Conservation (phyloP, 1,140 invertebrate species). For the Aphelenchoides avenae region DNA sequence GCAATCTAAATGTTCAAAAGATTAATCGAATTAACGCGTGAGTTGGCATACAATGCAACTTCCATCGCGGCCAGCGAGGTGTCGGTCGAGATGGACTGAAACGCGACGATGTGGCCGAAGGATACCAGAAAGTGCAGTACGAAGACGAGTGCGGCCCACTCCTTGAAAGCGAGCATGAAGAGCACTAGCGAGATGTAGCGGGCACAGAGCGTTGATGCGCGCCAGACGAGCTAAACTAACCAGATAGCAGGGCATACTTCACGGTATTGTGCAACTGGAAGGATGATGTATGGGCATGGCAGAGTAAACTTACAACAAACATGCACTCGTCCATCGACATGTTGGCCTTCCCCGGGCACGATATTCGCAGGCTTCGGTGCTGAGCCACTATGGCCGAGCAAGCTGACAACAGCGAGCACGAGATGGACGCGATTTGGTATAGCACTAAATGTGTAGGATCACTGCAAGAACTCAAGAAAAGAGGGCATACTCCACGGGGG, state of each 20-base stretch:
- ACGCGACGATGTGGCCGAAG: slow-evolving; percentile 2
- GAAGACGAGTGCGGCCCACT: background rate
- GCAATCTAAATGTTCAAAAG: too few relatives aligned
- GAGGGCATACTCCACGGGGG: slow-evolving; percentile 8
- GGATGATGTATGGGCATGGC: background rate
- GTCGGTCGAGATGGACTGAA: slow-evolving; percentile 18
- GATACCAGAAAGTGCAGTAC: slow-evolving; percentile 20
- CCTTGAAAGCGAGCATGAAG: slow-evolving; percentile 9
- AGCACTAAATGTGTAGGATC: slow-evolving; percentile 18
- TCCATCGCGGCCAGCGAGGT: slow-evolving; percentile 19
- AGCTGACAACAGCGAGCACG: slow-evolving; percentile 14
- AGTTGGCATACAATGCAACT: too few relatives aligned
- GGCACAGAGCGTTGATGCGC: slow-evolving; percentile 17
- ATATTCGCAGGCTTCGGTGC: slow-evolving; percentile 19
- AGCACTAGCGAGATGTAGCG: slow-evolving; percentile 14
- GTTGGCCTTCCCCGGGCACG: slow-evolving; percentile 19
- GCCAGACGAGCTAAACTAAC: slow-evolving; percentile 21
- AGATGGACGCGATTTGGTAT: slow-evolving; percentile 11
- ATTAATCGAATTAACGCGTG: too few relatives aligned
- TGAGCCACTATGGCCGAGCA: slow-evolving; percentile 20
- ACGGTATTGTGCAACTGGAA: background rate
- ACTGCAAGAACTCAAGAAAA: slow-evolving; percentile 6
- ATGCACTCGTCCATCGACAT: slow-evolving; percentile 11
- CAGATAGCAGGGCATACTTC: slow-evolving; percentile 9
- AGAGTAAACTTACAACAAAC: slow-evolving; percentile 23